A percentile compares a stretch with the other conserved stretches of the same genome.
phyloP scores from a whole-genome alignment of 2,113 vertebrate species.

The Centropus unirufus region DNA sequence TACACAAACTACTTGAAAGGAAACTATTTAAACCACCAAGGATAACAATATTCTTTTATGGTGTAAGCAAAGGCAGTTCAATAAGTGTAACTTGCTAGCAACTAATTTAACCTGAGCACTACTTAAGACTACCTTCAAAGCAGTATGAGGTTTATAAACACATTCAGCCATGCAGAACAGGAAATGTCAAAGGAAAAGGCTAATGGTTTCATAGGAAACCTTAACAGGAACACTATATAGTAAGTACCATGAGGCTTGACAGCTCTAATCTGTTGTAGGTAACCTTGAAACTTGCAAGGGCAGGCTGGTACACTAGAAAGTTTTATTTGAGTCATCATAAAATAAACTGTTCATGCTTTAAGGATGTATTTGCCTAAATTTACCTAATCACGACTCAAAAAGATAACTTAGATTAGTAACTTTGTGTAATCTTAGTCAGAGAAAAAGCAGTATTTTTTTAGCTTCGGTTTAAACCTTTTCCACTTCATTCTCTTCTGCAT shows the following conservation, averaged over 20 bases:
- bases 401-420: neutral
- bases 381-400: neutral
- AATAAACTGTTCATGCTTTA: conserved; percentile 16
- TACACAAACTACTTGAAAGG: conserved; percentile 1
- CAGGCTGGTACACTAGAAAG: neutral
- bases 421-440: neutral
- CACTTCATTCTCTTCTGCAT: neutral
- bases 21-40: conserved; percentile 11
- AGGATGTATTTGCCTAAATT: conserved; percentile 25
- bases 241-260: conserved; percentile 49
- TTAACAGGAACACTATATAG: conserved; percentile 55
- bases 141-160: conserved; percentile 51
- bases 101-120: conserved; percentile 49
- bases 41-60: conserved; percentile 21
- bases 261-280: conserved; percentile 56
- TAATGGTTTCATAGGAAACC: conserved; percentile 65
- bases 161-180: conserved; percentile 61
- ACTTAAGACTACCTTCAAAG: conserved; percentile 58
- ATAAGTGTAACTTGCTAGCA: conserved; percentile 51
- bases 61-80: conserved; percentile 51
- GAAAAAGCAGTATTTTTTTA: neutral
- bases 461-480: neutral
- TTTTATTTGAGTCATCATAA: conserved; percentile 24
- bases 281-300: conserved; percentile 71
- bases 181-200: conserved; percentile 72